Conservation (phyloP, 2,113 vertebrate genomes). For the Ciconia boyciana region DNA sequence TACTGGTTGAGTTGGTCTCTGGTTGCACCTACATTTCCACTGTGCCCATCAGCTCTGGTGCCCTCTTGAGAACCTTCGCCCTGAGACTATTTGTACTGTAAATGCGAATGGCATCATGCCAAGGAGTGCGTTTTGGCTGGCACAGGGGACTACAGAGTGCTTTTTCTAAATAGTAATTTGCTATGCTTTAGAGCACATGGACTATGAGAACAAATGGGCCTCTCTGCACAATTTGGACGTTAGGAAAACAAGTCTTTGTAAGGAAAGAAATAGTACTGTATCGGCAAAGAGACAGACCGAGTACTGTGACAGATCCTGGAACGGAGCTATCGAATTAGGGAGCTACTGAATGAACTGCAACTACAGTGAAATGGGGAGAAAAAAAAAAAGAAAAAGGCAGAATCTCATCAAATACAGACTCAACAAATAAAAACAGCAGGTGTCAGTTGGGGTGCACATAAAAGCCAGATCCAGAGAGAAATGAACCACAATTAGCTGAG, state of each 20-base stretch:
- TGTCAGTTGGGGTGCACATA: not conserved
- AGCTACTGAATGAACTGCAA: not conserved
- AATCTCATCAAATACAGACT: not conserved
- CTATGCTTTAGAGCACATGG: not conserved
- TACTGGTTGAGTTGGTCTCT: not conserved
- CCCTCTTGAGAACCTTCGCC: not conserved
- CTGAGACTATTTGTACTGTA: not conserved
- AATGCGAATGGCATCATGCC: not conserved
- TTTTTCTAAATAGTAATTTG: not conserved
- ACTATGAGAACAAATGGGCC: not conserved
- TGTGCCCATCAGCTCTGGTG: not conserved
- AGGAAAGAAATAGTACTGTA: not conserved
- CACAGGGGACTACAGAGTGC: not conserved
- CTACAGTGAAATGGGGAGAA: not conserved
- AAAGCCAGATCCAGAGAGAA: not conserved
- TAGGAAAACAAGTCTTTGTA: not conserved
- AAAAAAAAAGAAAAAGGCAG: not conserved
- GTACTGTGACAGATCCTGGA: not conserved
- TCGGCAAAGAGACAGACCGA: not conserved
- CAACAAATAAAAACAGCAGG: not conserved
- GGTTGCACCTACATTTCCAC: not conserved
- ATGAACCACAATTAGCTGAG: not conserved
- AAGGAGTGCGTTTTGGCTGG: not conserved
- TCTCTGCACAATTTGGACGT: not conserved
- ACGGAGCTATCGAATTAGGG: not conserved